These are phyloP conservation scores for Nipponia nippon DNA, from an alignment of 2,113 vertebrate genomes.

Conservation along the genomic window DNA sequence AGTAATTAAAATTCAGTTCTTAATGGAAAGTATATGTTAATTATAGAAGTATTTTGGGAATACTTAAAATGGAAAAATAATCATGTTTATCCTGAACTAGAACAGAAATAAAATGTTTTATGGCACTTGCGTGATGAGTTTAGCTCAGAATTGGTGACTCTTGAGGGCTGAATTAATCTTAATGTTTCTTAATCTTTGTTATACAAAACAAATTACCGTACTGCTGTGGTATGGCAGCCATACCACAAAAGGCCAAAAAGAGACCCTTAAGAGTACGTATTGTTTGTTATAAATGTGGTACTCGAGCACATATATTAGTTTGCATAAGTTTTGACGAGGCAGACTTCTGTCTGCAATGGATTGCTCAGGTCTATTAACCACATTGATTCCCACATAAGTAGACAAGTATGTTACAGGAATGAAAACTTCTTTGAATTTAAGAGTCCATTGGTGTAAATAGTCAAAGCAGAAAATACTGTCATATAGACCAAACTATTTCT, in stretches of 20 bases:
- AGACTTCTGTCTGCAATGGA: not conserved
- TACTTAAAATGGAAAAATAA: constrained; percentile 16
- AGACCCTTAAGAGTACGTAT: rapidly evolving
- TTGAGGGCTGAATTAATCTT: not conserved
- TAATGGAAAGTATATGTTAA: constrained; percentile 34
- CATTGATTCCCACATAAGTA: not conserved
- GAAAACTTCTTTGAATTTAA: not conserved
- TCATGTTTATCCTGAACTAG: not conserved
- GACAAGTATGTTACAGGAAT: not conserved
- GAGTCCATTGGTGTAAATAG: not conserved
- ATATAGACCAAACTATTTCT: rapidly evolving
- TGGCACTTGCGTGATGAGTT: not conserved
- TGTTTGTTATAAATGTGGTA: not conserved
- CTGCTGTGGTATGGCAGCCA: not conserved
- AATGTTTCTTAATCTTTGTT: not conserved
- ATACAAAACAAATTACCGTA: not conserved
- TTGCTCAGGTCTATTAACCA: not conserved
- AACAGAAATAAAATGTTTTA: not conserved
- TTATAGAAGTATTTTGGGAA: constrained; percentile 10
- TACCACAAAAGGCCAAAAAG: not conserved
- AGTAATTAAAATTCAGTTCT: constrained; percentile 33
- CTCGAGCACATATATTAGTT: rapidly evolving
- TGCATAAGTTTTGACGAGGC: not conserved
- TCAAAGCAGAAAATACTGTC: not conserved
- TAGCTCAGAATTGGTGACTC: not conserved